A percentile compares a stretch with the other conserved stretches of the same genome.
These are phyloP conservation scores for Acrobasis repandana DNA, from an alignment of 2,888 invertebrate genomes.

Conservation along the genomic window DNA sequence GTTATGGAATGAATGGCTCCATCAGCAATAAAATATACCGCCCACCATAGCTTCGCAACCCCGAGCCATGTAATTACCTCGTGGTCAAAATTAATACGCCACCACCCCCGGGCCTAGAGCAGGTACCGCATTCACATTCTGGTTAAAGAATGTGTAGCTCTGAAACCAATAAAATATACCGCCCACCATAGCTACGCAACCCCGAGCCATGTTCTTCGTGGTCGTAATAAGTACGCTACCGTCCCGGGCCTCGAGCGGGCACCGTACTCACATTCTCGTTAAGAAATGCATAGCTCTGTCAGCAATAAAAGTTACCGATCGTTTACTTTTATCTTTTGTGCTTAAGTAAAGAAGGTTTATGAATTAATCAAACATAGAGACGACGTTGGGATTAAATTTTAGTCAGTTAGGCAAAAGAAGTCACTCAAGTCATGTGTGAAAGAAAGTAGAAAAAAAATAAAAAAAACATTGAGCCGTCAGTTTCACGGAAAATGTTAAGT, in stretches of 20 bases:
- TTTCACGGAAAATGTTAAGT: too few relatives aligned
- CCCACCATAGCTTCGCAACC: neutral
- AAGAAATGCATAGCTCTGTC: constrained; percentile 1
- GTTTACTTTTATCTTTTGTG: neutral
- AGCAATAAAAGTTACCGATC: neutral
- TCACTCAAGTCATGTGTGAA: too few relatives aligned
- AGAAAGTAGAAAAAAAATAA: too few relatives aligned
- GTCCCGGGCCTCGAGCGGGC: too few relatives aligned
- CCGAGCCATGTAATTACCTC: neutral
- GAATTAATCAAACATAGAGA: neutral
- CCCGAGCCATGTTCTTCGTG: neutral
- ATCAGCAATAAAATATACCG: neutral
- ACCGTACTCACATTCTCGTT: constrained; percentile 6
- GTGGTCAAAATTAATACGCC: neutral
- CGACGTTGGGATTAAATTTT: too few relatives aligned
- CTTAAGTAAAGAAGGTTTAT: neutral
- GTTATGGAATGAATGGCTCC: constrained; percentile 2
- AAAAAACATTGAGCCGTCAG: too few relatives aligned
- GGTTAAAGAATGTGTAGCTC: constrained; percentile 2
- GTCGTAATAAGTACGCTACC: neutral
- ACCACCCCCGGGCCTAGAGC: neutral
- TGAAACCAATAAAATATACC: neutral
- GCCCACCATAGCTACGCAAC: neutral
- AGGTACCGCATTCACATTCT: neutral
- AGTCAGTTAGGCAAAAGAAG: too few relatives aligned